Evolutionary conservation across 2,113 vertebrate genomes (phyloP), one percentile per base, ranked within the genome.

Genomic region (Equus przewalskii): DNA sequence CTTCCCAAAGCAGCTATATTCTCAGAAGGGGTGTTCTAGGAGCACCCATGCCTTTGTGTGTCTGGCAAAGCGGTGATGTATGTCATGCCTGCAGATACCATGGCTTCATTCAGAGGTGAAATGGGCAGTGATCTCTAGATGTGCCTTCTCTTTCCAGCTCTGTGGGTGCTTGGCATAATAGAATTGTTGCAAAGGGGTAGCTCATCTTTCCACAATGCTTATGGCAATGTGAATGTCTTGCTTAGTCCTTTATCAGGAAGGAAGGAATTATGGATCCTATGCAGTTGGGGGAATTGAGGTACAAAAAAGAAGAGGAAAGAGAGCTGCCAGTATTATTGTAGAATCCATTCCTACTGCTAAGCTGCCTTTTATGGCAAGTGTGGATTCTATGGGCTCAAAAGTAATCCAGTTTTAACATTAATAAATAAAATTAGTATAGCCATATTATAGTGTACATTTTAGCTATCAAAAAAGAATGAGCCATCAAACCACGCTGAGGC

Each of bases 111-210:
- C 12, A 67, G 11, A 33, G 19, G 65, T 6, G 9, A 82, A 82
- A 36, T 0, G 0, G 1, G 21, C 1, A 88, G 65, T 91, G 1
- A 3, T 51, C 4, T 91, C 58, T 26, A 14, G 56, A 46, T 64
- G 22, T 70, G n/a, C 41, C 33, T 8, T 58, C 49, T 51, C 22
- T 80, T 80, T 21, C 54, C 44, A 46, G 9, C 16, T 36, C 18
- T 69, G 60, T 79, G 19, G 24, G 16, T 84, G 5, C 44, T 85
- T 94, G 58, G 9, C 28, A 54, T 58, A 60, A 60, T 54, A 84
- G 33, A 85, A 91, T 60, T 89, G 13, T 67, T 89, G 28, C 65
- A 80, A 36, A 60, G 24, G 14, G 7, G 1, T 79, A 51, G 64
- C 46, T 84, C 14, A 15, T 36, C 14, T 89, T 96, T 92, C 65